Base-by-base conservation (phyloP, 2,113 vertebrate species). In the Odobenus rosmarus region DNA sequence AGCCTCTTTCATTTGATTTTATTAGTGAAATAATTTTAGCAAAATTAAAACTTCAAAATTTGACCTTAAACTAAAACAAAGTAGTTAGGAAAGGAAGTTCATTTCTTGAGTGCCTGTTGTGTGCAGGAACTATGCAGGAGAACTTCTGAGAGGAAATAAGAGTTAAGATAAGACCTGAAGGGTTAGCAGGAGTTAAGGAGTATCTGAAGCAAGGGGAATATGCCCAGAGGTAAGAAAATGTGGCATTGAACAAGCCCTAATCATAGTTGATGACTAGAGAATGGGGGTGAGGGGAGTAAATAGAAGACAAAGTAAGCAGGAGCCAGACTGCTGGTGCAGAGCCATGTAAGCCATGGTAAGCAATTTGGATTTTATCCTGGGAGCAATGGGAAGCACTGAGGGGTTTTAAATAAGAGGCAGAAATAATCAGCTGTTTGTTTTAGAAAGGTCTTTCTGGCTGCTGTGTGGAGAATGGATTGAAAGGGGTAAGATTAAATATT, bases 21-120 rank as follows among this genome's bases (percentile, higher is more conserved):
- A 74, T 74, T 87, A 87, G 14, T 96, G 74, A 88, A 88, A 96
- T 95, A 88, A 83, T 74, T 94, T 74, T 39, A 95, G n/a, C 59
- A 93, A 81, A 95, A 88, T 91, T 74, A 49, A 88, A 97, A 88
- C 53, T 61, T 13, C 9, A 51, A 42, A 93, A n/a, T 53, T 46
- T 72, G 33, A 67, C 24, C 33, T 79, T 74, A 87, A 79, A 67
- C 9, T 76, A 81, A 95, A 90, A 57, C 28, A 87, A 74, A 31
- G 31, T n/a, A 89, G 31, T 87, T 83, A 67, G 9, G n/a, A 77
- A 89, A 55, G 69, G 49, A 88, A 64, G 28, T 36, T 39, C 11
- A 62, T 92, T 91, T 94, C 55, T 15, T 87, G 16, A 64, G 31
- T 59, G 7, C 16, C 26, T 62, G 0, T 57, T 71, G 5, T 82